Evolutionary conservation across 2,888 invertebrate genomes (phyloP), one percentile per base, ranked within the genome.

Genomic region (Troglohyphantes excavatus): DNA sequence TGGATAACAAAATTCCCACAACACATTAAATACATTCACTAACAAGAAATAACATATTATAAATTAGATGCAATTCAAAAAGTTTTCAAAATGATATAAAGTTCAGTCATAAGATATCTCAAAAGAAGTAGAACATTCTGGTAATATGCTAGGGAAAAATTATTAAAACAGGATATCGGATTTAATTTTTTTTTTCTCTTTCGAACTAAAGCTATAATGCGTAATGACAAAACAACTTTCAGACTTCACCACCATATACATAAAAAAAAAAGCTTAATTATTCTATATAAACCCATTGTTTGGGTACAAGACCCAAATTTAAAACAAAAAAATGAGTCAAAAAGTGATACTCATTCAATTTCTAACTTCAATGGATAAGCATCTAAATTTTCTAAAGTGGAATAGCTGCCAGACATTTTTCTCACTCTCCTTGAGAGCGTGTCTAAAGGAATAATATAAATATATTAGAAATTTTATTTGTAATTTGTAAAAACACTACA

Each of bases 381-480:
- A 67, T 85, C 84, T 43, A 68, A 39, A 59, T 63, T 68, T 53
- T 63, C 43, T 87, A 87, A 65, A 87, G 78, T 79, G 72, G 46
- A 87, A 72, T 87, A 87, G 87, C 87, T 87, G 87, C 87, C 87
- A 67, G 63, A 73, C 65, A 53, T 70, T 65, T 78, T 86, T 61
- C 46, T 53, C 53, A 29, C 70, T 78, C 78, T 63, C 27, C 39
- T 73, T 63, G 70, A 87, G 79, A 87, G 79, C 78, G 27, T 29
- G 13, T 79, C 61, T 70, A 82, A 70, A 82, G 53, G 68, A 70
- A 82, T 61, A 46, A 61, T 82, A 82, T 70, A 82, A 82, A 82
- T 82, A 70, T 82, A 81, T 59, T 72, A 82, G 70, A 82, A 82
- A 82, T 82, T 82, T 81, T 81, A 65, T 79, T 79, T 26, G 21